Base-by-base conservation (phyloP, 2,113 vertebrate species). In the Dipodomys merriami region DNA sequence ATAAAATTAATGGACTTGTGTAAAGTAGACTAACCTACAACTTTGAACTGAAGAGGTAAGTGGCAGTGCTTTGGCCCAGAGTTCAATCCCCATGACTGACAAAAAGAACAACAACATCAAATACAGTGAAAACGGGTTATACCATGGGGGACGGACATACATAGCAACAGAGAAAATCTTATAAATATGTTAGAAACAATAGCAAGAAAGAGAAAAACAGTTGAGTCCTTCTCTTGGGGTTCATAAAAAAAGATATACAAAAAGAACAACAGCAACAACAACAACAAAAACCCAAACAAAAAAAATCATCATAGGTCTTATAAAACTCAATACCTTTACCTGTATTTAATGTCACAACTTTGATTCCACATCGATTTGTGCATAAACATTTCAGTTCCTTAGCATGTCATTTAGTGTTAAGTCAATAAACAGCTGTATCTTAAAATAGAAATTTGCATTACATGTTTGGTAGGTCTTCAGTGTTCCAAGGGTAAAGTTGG, bases 311-410 rank as follows among this genome's bases (percentile, higher is more conserved):
- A 29, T 2, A 60, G 35, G 49, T 6, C 76, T 20, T 67, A 25
- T 82, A 83, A 85, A 71, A 71, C 44, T 74, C 67, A 88, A 39
- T 79, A 83, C 76, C 35, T 7, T 57, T 57, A 53, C 23, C 57
- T 67, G 0, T 44, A 57, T 79, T 64, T 94, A 80, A 35, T 78
- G 25, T 65, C 2, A 64, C 46, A 10, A 12, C 10, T 86, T 78
- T 86, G 77, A 30, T 84, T 95, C 90, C 74, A 11, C 65, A 93
- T 95, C 53, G 77, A 94, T 94, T 93, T 83, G 19, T 91, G 80
- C 30, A 68, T 91, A 86, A 69, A 81, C 44, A 87, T 65, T 91
- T 93, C 71, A 68, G 18, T 35, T 35, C 87, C 81, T 91, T 77
- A 83, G 69, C 77, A 81, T 94, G 72, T 84, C 53, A 64, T 91